phyloP scores from a whole-genome alignment of 1,140 invertebrate species.

The Eciton burchellii region DNA sequence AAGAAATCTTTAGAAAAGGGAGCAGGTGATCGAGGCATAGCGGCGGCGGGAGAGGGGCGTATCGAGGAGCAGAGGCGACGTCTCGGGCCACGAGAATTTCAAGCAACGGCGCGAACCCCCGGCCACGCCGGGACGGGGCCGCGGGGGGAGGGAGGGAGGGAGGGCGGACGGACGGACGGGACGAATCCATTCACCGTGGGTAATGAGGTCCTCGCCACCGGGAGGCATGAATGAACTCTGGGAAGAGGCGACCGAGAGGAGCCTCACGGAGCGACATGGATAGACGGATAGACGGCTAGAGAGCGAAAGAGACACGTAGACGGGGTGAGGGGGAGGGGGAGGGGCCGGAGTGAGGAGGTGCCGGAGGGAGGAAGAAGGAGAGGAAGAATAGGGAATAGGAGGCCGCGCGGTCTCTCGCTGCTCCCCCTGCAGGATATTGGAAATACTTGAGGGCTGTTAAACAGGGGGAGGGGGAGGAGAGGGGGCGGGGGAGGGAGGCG shows the following conservation, averaged over 20 bases:
- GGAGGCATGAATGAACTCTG: conserved; percentile 83
- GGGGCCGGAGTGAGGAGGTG: no score
- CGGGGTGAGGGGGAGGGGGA: conserved; percentile 38
- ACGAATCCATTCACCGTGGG: conserved; percentile 79
- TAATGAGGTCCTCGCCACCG: conserved; percentile 84
- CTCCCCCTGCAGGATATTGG: conserved; percentile 84
- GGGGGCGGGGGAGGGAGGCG: no score
- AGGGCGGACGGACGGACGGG: conserved; percentile 62
- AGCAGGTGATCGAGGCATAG: conserved; percentile 53
- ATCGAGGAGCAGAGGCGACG: conserved; percentile 28
- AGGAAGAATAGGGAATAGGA: conserved; percentile 53
- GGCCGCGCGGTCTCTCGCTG: no score
- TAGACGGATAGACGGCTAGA: conserved; percentile 38
- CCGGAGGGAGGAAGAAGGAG: background rate
- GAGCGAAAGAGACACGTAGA: conserved; percentile 39
- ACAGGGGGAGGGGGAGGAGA: no score
- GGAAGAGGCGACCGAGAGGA: conserved; percentile 65
- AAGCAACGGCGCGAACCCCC: conserved; percentile 53
- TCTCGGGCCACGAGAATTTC: conserved; percentile 52
- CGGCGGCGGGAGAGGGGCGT: conserved; percentile 5
- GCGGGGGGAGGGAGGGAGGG: no score
- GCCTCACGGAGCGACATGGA: conserved; percentile 51
- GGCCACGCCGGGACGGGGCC: no score
- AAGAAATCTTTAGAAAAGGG: conserved; percentile 45
- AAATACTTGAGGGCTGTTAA: conserved; percentile 84